Conservation (phyloP, 2,797 vertebrate genomes). For the Sebastolobus alascanus region DNA sequence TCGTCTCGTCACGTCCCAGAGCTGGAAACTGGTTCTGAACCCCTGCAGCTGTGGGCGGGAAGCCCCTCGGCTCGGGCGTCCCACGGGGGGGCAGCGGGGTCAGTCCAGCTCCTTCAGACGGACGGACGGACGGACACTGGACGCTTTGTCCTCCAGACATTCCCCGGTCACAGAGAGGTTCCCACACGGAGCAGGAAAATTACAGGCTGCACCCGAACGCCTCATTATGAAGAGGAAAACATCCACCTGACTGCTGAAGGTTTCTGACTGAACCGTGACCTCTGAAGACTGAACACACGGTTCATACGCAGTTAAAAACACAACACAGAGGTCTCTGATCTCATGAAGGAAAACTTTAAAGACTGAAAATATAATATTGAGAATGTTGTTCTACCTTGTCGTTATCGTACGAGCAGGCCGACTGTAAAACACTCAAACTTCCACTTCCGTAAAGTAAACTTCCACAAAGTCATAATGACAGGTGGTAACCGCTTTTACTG, state of each 20-base stretch:
- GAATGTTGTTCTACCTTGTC: no score
- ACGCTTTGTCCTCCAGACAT: constrained; percentile 63
- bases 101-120: constrained; percentile 36
- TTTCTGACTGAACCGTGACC: background rate
- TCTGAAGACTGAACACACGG: no score
- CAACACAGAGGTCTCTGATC: no score
- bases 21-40: constrained; percentile 1
- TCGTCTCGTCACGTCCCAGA: background rate
- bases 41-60: constrained; percentile 56
- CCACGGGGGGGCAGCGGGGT: constrained; percentile 47
- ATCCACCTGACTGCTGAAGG: background rate
- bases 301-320: no score
- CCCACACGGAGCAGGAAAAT: constrained; percentile 49
- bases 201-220: constrained; percentile 56
- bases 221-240: constrained; percentile 17
- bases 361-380: no score
- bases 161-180: constrained; percentile 30
- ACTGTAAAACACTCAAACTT: no score
- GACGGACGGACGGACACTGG: constrained; percentile 45
- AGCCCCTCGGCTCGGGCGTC: constrained; percentile 30
- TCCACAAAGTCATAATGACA: no score
- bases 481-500: no score
- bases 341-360: no score
- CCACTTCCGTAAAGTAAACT: no score
- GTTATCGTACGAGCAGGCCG: no score